Evolutionary conservation across 2,113 vertebrate species (phyloP).

Genomic region (Ochotona princeps): DNA sequence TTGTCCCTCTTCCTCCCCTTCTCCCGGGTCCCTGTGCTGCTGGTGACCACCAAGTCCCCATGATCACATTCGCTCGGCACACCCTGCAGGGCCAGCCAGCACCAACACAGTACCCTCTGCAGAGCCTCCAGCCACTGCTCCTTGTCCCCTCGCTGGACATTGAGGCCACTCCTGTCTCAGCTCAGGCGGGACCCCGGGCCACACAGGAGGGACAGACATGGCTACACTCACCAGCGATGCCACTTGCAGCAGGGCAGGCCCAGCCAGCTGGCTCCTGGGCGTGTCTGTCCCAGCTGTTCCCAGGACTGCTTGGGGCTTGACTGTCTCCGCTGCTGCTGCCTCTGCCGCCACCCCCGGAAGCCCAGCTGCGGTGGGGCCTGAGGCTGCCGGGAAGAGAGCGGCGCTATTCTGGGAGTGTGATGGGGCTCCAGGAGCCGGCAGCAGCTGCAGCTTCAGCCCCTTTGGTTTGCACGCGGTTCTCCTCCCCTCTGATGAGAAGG

Average conservation of each 20-base stretch:
- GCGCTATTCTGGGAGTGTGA: conserved; percentile 76
- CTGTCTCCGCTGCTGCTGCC: not conserved
- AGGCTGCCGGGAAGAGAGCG: conserved; percentile 65
- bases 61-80: accelerated
- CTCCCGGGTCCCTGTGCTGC: not conserved
- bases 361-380: not conserved
- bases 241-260: not conserved
- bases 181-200: not conserved
- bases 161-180: not conserved
- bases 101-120: not conserved
- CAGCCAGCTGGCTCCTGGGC: conserved; percentile 63
- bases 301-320: not conserved
- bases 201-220: not conserved
- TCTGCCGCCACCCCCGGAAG: conserved; percentile 22
- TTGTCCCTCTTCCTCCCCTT: not conserved
- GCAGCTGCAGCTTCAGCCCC: conserved; percentile 65
- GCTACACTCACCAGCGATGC: not conserved
- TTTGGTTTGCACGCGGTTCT: not conserved
- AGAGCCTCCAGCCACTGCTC: not conserved
- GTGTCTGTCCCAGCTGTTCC: conserved; percentile 57
- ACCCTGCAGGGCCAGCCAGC: not conserved
- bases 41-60: not conserved
- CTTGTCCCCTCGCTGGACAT: not conserved
- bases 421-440: conserved; percentile 32
- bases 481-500: conserved; percentile 58